Conservation (phyloP, 30 jellyfish, hydroid and myxozoan genomes). For the Turritopsis rubra region DNA sequence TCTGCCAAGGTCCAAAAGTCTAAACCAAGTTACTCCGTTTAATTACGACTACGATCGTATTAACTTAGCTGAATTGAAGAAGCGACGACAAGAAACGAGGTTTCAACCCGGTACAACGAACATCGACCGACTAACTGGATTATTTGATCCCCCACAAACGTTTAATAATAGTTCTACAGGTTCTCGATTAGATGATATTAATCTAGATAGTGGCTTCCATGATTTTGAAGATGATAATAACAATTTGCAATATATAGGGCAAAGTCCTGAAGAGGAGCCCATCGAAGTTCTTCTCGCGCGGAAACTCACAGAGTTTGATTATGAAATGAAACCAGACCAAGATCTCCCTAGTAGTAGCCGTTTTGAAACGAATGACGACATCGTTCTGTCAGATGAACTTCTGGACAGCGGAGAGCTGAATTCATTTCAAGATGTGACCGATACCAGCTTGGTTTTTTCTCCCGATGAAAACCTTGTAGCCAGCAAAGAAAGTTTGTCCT, state of each 20-base stretch:
- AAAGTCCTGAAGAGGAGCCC: constrained; percentile 1
- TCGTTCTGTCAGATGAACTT: not conserved
- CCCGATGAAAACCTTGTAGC: not conserved
- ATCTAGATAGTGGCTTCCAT: constrained; percentile 8
- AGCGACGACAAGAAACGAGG: not conserved
- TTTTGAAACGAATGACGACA: not conserved
- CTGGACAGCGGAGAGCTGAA: not conserved
- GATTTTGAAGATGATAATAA: not conserved
- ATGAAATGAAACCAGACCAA: not conserved
- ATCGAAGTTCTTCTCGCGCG: constrained; percentile 1
- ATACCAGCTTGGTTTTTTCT: not conserved
- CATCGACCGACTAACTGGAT: not conserved
- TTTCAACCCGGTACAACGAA: not conserved
- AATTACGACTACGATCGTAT: not conserved
- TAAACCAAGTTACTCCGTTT: not conserved
- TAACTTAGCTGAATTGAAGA: constrained; percentile 2
- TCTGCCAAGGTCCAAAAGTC: constrained; percentile 7
- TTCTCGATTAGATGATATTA: not conserved
- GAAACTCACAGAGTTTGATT: not conserved
- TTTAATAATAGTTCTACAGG: not conserved
- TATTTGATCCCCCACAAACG: not conserved
- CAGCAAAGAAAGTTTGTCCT: constrained; percentile 1
- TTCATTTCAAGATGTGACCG: not conserved
- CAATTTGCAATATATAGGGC: not conserved
- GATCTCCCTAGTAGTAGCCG: not conserved